Evolutionary conservation across 2,113 vertebrate species (phyloP).

Genomic region (Cacatua alba): DNA sequence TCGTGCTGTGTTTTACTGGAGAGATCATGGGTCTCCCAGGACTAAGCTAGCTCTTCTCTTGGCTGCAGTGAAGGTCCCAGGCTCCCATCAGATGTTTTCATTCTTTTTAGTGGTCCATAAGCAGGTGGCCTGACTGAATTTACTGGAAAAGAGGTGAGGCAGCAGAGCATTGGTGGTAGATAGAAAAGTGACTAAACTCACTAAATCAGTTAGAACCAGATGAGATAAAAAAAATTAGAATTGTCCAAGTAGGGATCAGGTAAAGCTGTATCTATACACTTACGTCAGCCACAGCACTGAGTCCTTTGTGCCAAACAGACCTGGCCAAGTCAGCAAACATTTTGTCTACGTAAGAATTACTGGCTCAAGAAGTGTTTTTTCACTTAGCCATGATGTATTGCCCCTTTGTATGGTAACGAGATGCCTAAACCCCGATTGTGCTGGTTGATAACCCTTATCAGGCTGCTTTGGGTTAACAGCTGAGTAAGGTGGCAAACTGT

Average conservation of each 20-base stretch:
- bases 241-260: neutral
- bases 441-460: neutral
- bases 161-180: neutral
- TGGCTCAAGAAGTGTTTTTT: neutral
- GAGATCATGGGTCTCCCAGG: neutral
- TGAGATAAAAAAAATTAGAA: neutral
- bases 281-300: fast-evolving
- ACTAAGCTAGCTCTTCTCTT: neutral
- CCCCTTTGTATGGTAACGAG: neutral
- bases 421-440: neutral
- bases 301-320: neutral
- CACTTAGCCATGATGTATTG: neutral
- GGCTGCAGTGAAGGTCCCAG: neutral
- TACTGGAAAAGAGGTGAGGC: neutral
- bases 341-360: neutral
- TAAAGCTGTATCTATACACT: neutral
- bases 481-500: neutral
- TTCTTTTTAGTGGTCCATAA: neutral
- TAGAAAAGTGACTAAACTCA: neutral
- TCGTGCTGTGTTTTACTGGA: neutral
- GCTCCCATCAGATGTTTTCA: neutral
- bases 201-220: neutral
- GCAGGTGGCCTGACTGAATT: neutral
- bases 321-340: neutral
- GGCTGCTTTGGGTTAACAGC: neutral